Evolutionary conservation across 2,888 invertebrate genomes (phyloP), one percentile per base, ranked within the genome.

Genomic region (Drosophila rellima): DNA sequence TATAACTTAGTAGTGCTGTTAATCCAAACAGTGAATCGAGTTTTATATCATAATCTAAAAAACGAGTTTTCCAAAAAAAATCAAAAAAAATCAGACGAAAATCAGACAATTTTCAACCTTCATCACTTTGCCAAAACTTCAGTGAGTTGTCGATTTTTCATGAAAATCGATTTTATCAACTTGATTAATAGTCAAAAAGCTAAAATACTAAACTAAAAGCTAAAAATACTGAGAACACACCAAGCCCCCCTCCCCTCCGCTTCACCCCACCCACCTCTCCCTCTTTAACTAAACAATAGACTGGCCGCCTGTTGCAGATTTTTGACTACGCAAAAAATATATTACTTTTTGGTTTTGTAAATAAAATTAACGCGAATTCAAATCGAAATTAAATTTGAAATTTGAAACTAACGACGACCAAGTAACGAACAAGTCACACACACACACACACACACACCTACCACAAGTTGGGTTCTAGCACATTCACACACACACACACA

Each of bases 271-370:
- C 11, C 20, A 18, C 31, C 7, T 8, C 7, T n/a, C 23, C 15
- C 18, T 7, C 55, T 10, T 26, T 11, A 39, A 40, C 56, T 33
- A 23, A 17, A 50, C 37, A 39, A 39, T 31, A 31, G 73, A 73
- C 69, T 74, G 74, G 69, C 74, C 74, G 70, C 74, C 75, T 74
- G 73, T 74, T 74, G 70, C 73, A 69, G 75, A 26, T 48, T 56
- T 26, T 47, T 26, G 23, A 40, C 13, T 11, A 63, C 23, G 47
- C 55, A 59, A 31, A 56, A 62, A 23, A 69, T 89, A 85, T 90
- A 90, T 91, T 91, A 91, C 82, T 89, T 90, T 90, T 90, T 90
- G 88, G 81, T 91, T 90, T 90, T 85, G 86, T 88, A 86, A 75
- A 81, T 85, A 86, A 60, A 26, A 55, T 63, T 20, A 52, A 47